phyloP scores from a whole-genome alignment of 2,888 invertebrate genomes.

The Yponomeuta malinellus region DNA sequence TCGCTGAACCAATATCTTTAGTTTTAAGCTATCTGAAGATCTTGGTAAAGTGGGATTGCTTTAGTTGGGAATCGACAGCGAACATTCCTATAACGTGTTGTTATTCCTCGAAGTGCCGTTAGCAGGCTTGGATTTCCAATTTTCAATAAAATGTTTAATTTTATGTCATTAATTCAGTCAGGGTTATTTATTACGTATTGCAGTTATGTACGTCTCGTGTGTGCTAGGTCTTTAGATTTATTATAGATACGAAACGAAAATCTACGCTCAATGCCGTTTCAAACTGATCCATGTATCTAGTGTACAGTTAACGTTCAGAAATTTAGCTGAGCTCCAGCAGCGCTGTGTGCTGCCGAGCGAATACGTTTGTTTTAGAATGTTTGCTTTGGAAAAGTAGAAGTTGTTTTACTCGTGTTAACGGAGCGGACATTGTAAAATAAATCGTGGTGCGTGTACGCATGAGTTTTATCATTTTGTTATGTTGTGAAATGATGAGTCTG shows the following conservation, averaged over 20 bases:
- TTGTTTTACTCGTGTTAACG: conserved; percentile 35
- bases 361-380: conserved; percentile 43
- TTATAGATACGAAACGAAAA: background rate
- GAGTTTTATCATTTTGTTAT: conserved; percentile 57
- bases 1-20: background rate
- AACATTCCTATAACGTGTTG: background rate
- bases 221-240: conserved; percentile 7
- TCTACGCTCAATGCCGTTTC: background rate
- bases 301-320: conserved; percentile 20
- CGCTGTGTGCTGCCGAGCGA: conserved; percentile 32
- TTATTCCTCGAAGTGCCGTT: background rate
- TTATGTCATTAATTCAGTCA: conserved; percentile 3
- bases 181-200: background rate
- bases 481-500: conserved; percentile 68
- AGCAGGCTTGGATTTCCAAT: background rate
- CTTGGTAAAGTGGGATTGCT: background rate
- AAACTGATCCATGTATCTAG: conserved; percentile 10
- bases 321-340: conserved; percentile 19
- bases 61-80: background rate
- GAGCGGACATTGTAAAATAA: conserved; percentile 49
- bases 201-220: background rate
- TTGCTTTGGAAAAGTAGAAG: conserved; percentile 28
- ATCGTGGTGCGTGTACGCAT: conserved; percentile 27
- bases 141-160: conserved; percentile 7
- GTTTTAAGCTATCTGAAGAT: background rate